Evolutionary conservation across 2,113 vertebrate genomes (phyloP).

Genomic region (Heloderma charlesbogerti): DNA sequence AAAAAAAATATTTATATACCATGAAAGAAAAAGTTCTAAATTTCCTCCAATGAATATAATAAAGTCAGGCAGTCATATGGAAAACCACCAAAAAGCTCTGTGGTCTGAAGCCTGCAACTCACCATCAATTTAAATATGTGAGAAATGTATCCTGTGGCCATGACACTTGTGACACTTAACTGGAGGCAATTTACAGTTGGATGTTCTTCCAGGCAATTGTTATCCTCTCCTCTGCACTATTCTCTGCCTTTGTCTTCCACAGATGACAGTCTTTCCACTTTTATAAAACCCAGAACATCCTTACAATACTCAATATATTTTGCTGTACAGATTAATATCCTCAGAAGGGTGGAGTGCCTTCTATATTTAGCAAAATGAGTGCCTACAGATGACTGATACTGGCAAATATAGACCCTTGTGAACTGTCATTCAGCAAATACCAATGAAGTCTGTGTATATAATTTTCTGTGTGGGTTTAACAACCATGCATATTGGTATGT

Average conservation of each 20-base stretch:
- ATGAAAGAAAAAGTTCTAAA: neutral
- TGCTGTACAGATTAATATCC: conserved; percentile 1
- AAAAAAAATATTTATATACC: neutral
- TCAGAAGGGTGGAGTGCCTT: conserved; percentile 58
- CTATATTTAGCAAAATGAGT: conserved; percentile 57
- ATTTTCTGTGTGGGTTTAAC: conserved; percentile 30
- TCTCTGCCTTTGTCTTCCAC: neutral
- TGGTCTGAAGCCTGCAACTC: neutral
- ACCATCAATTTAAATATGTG: neutral
- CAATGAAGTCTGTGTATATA: conserved; percentile 23
- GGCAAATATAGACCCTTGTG: conserved; percentile 41
- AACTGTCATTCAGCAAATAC: conserved; percentile 32
- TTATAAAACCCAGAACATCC: neutral
- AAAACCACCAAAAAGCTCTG: neutral
- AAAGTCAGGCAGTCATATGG: neutral
- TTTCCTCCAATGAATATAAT: neutral
- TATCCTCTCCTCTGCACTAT: neutral
- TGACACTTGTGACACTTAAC: neutral
- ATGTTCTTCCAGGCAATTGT: conserved; percentile 24
- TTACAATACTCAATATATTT: conserved; percentile 41
- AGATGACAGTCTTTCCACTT: neutral
- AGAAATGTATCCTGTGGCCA: neutral
- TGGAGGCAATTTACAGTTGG: neutral
- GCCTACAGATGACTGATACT: conserved; percentile 40
- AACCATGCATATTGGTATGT: rapidly evolving